Conservation (phyloP, 2,888 invertebrate species). For the Caenorhabditis virilis region DNA sequence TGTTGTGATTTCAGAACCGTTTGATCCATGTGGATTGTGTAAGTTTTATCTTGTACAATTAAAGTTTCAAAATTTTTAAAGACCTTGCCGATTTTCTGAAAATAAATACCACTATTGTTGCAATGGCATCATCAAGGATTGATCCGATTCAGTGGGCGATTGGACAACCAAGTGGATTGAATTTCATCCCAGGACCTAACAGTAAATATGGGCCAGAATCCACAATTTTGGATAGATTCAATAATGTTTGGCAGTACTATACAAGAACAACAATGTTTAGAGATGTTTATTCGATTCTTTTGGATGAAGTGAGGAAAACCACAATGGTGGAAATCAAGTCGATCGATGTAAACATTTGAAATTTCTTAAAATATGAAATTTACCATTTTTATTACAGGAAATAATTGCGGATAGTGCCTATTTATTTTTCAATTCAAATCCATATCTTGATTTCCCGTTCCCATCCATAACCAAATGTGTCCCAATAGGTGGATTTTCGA, state of each 20-base stretch:
- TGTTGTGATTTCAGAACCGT: conserved; percentile 20
- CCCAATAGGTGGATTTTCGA: conserved; percentile 28
- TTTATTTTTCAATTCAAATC: conserved; percentile 27
- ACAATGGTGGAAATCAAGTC: too few relatives aligned
- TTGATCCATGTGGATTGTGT: conserved; percentile 29
- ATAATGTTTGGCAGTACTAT: conserved; percentile 23
- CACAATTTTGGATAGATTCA: conserved; percentile 14
- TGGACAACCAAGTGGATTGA: conserved; percentile 13
- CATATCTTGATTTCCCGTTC: conserved; percentile 26
- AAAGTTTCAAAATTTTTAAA: too few relatives aligned
- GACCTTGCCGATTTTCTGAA: conserved; percentile 17
- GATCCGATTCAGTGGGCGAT: conserved; percentile 25
- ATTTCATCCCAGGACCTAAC: conserved; percentile 18
- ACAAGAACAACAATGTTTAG: conserved; percentile 23
- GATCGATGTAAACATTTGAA: not conserved
- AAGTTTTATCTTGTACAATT: too few relatives aligned
- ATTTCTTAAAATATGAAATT: too few relatives aligned
- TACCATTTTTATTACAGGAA: too few relatives aligned
- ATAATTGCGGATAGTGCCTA: conserved; percentile 13
- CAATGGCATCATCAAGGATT: conserved; percentile 25
- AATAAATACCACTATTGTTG: conserved; percentile 18
- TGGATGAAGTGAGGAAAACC: conserved; percentile 9
- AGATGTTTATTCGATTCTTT: conserved; percentile 15
- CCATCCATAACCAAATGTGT: conserved; percentile 23
- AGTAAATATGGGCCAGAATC: conserved; percentile 16